Evolutionary conservation across 2,797 vertebrate genomes (phyloP), one percentile per base, ranked within the genome.

Genomic region (Phataginus tetradactyla): DNA sequence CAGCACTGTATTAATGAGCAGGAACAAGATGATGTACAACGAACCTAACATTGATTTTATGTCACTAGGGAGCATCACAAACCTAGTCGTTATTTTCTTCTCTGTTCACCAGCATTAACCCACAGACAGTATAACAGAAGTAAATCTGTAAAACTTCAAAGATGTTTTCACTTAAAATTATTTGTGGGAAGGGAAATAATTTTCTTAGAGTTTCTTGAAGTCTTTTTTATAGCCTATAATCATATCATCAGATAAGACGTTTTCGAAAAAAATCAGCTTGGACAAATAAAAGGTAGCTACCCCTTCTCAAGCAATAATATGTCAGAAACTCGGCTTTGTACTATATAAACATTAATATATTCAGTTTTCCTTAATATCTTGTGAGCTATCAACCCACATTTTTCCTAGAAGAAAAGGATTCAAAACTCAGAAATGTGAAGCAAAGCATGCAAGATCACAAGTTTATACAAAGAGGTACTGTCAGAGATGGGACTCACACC

Each of bases 1-100:
- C 12, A 90, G 51, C 32, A 45, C 11, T 21, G 53, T 88, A 75
- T 78, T 66, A 97, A 91, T 80, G 72, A 97, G 72, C 21, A 90
- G 14, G 59, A 86, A 94, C 91, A 98, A 95, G 79, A 90, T 17
- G 71, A 29, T 25, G 45, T 32, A 27, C 80, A 17, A 68, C 7
- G 17, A 90, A 64, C 23, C 23, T 90, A 80, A 29, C 80, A 97
- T 95, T 2, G 8, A 96, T 95, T 98, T 98, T 64, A 25, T 96
- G 91, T 91, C 86, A 86, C 90, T 6, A 79, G 87, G 68, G 57
- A 91, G 29, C 45, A 78, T 57, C 79, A 89, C 29, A 88, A 90
- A 93, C 84, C 42, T 87, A 92, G 69, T 90, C 86, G 55, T 95
- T 96, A 90, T 91, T 97, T 97, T 84, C 11, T 80, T 81, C 72